Evolutionary conservation across 2,113 vertebrate species (phyloP).

Genomic region (Nymphicus hollandicus): DNA sequence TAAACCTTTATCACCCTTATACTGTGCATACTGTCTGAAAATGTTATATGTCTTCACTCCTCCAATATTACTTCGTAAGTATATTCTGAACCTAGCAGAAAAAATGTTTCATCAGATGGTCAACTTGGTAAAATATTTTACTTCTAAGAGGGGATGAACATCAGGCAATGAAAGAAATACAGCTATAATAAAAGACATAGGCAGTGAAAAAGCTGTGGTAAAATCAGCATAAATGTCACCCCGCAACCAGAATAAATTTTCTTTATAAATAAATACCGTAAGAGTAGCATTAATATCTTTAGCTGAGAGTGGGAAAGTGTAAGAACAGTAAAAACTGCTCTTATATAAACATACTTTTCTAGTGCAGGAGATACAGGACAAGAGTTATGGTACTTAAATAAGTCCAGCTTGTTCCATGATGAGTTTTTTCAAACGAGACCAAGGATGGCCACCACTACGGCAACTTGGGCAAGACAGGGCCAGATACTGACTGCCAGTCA

Average conservation of each 20-base stretch:
- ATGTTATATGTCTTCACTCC: constrained; percentile 49
- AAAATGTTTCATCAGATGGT: constrained; percentile 61
- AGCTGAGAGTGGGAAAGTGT: constrained; percentile 15
- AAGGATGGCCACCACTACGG: accelerated
- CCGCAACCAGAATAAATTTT: constrained; percentile 60
- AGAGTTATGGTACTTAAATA: not conserved
- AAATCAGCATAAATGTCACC: constrained; percentile 64
- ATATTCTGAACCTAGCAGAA: constrained; percentile 47
- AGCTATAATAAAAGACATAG: constrained; percentile 51
- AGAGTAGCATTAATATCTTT: constrained; percentile 60
- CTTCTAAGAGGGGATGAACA: constrained; percentile 54
- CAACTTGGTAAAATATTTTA: constrained; percentile 68
- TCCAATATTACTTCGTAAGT: constrained; percentile 28
- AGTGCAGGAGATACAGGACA: not conserved
- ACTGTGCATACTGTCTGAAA: not conserved
- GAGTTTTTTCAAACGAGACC: not conserved
- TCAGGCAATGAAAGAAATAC: constrained; percentile 56
- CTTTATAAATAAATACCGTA: constrained; percentile 60
- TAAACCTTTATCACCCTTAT: constrained; percentile 44
- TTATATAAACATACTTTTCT: constrained; percentile 16
- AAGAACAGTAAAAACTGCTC: constrained; percentile 9
- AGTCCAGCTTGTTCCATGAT: not conserved
- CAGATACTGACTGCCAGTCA: not conserved
- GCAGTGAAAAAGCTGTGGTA: constrained; percentile 55
- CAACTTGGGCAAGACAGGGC: accelerated